A percentile compares a stretch with the other conserved stretches of the same genome.
Conservation (phyloP, 2,888 invertebrate species). For the Stenchaetothrips biformis region DNA sequence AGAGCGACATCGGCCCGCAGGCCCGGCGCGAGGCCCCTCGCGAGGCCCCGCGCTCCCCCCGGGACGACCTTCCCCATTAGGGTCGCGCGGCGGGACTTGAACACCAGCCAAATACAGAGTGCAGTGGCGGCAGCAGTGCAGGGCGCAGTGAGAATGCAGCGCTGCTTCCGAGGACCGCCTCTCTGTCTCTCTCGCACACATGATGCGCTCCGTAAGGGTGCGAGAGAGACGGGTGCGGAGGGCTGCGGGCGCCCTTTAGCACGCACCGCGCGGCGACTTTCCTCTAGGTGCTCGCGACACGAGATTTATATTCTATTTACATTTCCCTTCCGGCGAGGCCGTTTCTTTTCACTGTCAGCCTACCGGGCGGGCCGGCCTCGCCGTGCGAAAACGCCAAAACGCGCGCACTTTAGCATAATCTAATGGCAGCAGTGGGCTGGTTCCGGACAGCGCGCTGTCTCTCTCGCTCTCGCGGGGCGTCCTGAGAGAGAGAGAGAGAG, state of each 20-base stretch:
- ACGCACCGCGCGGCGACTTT: not conserved
- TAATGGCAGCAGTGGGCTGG: not conserved
- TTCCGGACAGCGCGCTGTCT: no score
- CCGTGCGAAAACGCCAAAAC: not conserved
- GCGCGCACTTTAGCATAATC: not conserved
- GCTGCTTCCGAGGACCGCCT: not conserved
- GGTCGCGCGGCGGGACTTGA: constrained; percentile 5
- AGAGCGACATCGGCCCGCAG: no score
- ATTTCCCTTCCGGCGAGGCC: no score
- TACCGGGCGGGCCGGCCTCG: no score
- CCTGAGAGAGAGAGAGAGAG: no score
- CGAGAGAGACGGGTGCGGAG: not conserved
- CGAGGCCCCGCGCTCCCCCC: not conserved
- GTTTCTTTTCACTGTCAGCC: no score
- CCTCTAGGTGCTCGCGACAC: no score
- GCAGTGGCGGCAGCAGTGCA: not conserved
- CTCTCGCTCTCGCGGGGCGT: no score
- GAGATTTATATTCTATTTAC: no score
- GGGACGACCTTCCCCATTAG: constrained; percentile 7
- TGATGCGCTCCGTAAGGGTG: not conserved
- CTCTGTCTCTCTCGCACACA: not conserved
- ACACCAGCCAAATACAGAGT: constrained; percentile 12
- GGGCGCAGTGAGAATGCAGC: not conserved
- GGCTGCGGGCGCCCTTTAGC: not conserved
- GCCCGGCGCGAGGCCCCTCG: not conserved